Evolutionary conservation across 2,113 vertebrate genomes (phyloP), one percentile per base, ranked within the genome.

Genomic region (Meleagris gallopavo): DNA sequence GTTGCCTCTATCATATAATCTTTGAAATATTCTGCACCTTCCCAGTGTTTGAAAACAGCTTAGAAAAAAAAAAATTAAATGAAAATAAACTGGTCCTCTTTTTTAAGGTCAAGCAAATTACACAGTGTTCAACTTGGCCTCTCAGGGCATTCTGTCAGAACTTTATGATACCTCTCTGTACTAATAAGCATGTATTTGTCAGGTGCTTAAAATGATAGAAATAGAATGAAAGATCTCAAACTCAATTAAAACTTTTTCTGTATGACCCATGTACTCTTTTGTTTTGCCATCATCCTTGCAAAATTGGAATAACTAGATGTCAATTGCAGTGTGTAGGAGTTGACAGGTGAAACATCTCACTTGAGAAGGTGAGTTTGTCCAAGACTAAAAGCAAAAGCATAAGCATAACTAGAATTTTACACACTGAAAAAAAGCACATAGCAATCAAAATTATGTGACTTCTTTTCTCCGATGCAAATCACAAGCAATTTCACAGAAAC

Each of bases 371-470:
- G 73, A 88, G 65, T 79, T 84, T 93, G 57, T 76, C 58, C 45
- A 70, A 80, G 55, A 60, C 17, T 62, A 48, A 65, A 15, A 82
- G 11, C 13, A 87, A 78, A 82, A 70, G 2, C 74, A 8, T 7
- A 82, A 70, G 2, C 74, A 8, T 7, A 14, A 64, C 2, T 65
- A 6, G 7, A 82, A 8, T 57, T 8, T 71, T 66, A 24, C 30
- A 46, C 2, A 34, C 30, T 58, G 58, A 73, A 50, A 50, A 8
- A 50, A 8, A 50, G 3, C 78, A n/a, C 18, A 52, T 20, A 34
- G 32, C 46, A 88, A 77, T 70, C 29, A 91, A 91, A 90, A 45
- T 91, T 86, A 90, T 36, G 45, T 57, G 15, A 54, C 32, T 80
- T 19, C 27, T 79, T 16, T 83, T 16, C 27, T 85, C 19, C 21